phyloP scores from a whole-genome alignment of 2,113 vertebrate genomes.

The Sebastes fasciatus region DNA sequence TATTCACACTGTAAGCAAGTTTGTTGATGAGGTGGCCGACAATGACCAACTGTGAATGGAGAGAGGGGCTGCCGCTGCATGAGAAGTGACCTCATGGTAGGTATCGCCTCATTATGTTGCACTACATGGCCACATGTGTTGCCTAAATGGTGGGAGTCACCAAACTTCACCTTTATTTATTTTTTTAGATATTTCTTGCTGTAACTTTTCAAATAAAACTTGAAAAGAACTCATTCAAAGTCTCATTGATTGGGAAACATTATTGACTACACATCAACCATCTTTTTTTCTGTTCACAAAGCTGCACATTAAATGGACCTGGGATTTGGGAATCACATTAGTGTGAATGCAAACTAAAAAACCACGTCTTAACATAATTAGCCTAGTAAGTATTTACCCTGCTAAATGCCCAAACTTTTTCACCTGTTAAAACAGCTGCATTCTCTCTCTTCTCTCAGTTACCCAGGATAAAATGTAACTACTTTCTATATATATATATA shows the following conservation, averaged over 20 bases:
- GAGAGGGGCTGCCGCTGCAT: constrained; percentile 27
- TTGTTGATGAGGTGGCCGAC: constrained; percentile 46
- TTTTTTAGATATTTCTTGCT: neutral
- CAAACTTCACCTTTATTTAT: neutral
- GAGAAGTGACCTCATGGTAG: constrained; percentile 13
- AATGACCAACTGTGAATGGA: constrained; percentile 47
- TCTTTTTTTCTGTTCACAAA: neutral
- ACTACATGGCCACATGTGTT: neutral
- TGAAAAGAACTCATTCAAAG: neutral
- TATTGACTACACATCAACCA: neutral
- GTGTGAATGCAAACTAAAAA: neutral
- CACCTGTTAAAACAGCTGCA: too few species aligned
- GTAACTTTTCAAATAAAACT: neutral
- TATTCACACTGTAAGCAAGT: constrained; percentile 28
- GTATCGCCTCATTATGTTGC: neutral
- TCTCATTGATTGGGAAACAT: neutral
- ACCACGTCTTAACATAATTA: too few species aligned
- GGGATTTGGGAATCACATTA: neutral
- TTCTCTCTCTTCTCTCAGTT: too few species aligned
- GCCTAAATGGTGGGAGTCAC: constrained; percentile 11
- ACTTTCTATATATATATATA: too few species aligned
- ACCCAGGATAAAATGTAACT: too few species aligned
- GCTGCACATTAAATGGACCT: neutral
- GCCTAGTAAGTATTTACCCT: too few species aligned
- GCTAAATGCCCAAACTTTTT: too few species aligned